These are phyloP conservation scores for Pseudonaja textilis DNA, from an alignment of 2,113 vertebrate genomes.

Conservation along the genomic window DNA sequence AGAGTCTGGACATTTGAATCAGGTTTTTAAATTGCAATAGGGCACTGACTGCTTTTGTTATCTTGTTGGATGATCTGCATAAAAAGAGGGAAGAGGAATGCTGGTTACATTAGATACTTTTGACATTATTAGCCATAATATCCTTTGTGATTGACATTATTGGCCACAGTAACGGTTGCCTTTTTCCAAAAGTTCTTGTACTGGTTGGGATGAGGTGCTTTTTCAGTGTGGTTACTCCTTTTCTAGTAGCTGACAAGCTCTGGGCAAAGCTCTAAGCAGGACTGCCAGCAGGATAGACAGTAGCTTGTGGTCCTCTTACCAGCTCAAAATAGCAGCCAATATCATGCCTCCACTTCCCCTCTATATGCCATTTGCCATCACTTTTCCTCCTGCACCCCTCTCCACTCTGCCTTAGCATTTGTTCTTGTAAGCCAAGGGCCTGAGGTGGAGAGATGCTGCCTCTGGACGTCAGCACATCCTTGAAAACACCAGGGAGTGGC, in stretches of 20 bases:
- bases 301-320: background rate
- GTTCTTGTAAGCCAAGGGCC: background rate
- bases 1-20: background rate
- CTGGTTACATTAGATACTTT: background rate
- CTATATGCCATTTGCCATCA: background rate
- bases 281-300: background rate
- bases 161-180: background rate
- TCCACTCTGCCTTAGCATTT: background rate
- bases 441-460: background rate
- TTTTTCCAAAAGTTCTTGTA: background rate
- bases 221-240: background rate
- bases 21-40: background rate
- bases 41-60: background rate
- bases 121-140: background rate
- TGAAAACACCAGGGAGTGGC: background rate
- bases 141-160: background rate
- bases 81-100: background rate
- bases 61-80: background rate
- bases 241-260: background rate
- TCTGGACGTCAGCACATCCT: background rate
- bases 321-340: background rate
- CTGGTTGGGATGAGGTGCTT: background rate
- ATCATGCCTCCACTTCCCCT: background rate
- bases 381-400: background rate
- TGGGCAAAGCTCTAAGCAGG: background rate